Evolutionary conservation across 1,140 invertebrate species (phyloP).

Genomic region (Drosophila subobscura): DNA sequence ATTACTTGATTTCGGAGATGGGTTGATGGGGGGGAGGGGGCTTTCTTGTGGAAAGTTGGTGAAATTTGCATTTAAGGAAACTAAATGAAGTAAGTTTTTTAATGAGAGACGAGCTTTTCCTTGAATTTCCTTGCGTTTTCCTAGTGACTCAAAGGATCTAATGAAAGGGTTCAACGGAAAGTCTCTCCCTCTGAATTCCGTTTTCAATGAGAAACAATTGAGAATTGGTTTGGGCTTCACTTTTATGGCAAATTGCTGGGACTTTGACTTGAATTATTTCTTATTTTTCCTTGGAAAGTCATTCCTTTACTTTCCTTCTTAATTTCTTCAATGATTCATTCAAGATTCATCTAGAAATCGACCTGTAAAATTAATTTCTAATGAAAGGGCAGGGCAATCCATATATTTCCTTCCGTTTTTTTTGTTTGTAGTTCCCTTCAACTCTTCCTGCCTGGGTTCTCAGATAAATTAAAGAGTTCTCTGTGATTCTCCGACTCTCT

Average conservation of each 20-base stretch:
- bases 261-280: no score
- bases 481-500: neutral
- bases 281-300: no score
- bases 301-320: no score
- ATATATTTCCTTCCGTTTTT: conserved; percentile 14
- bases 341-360: no score
- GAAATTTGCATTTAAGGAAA: conserved; percentile 48
- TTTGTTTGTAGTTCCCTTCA: neutral
- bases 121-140: conserved; percentile 17
- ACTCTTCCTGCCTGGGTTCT: conserved; percentile 31
- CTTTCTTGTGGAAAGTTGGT: conserved; percentile 18
- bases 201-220: no score
- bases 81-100: conserved; percentile 20
- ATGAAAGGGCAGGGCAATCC: conserved; percentile 16
- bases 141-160: neutral
- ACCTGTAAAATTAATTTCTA: conserved; percentile 16
- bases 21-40: conserved; percentile 1
- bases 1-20: conserved; percentile 28
- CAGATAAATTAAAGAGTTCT: conserved; percentile 61
- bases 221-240: no score
- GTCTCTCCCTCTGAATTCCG: no score
- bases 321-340: no score
- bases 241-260: no score
- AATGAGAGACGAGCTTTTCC: conserved; percentile 22
- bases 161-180: no score